Percentiles rank a stretch among this genome's conserved stretches.
Conservation (phyloP, 2,888 invertebrate species). For the Agrochola circellaris region DNA sequence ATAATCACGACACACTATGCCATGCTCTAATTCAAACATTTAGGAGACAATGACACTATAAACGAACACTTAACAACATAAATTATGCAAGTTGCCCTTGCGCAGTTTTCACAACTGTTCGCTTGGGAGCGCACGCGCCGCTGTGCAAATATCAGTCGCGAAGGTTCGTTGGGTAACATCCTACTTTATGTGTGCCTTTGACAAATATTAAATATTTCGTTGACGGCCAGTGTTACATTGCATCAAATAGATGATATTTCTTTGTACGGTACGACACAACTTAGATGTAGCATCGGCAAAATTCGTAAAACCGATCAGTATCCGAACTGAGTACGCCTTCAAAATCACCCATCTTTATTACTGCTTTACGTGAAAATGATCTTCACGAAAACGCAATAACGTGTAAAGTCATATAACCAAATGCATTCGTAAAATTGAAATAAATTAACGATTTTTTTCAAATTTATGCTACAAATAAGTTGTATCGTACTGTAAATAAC, state of each 20-base stretch:
- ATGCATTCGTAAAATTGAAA: too few relatives aligned
- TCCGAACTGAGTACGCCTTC: too few relatives aligned
- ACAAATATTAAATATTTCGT: conserved; percentile 40
- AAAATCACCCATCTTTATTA: too few relatives aligned
- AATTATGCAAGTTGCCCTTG: conserved; percentile 60
- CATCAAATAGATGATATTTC: conserved; percentile 11
- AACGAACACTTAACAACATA: conserved; percentile 23
- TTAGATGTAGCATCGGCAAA: too few relatives aligned
- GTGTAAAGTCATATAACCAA: too few relatives aligned
- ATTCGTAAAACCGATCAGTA: too few relatives aligned
- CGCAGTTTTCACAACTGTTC: conserved; percentile 57
- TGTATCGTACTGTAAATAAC: too few relatives aligned
- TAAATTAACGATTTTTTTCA: too few relatives aligned
- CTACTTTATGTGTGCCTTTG: conserved; percentile 33
- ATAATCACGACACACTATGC: background rate
- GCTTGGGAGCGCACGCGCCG: conserved; percentile 56
- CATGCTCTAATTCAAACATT: conserved; percentile 39
- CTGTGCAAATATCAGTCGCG: conserved; percentile 44
- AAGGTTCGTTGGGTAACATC: conserved; percentile 57
- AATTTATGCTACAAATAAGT: too few relatives aligned
- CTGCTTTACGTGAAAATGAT: too few relatives aligned
- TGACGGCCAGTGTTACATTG: conserved; percentile 17
- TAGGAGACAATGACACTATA: conserved; percentile 44
- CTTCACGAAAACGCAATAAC: too few relatives aligned
- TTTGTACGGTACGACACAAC: background rate